Base-by-base conservation (phyloP, 2,797 vertebrate species). In the Siniperca scherzeri region DNA sequence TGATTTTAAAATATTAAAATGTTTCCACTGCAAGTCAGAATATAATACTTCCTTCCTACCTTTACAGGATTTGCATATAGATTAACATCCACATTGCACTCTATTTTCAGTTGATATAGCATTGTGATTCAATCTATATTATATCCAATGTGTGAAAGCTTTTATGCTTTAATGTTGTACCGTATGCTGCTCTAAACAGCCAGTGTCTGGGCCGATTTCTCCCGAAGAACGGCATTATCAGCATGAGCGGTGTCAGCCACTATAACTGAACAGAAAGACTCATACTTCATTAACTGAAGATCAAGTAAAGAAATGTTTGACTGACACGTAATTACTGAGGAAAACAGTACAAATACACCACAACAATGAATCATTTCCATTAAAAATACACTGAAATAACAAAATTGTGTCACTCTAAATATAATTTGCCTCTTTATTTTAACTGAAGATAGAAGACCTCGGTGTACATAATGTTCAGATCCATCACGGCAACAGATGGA, bases 401-500 rank as follows among this genome's bases (percentile, higher is more conserved):
- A 56, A 3, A 12, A 7, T 42, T 11, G 33, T 52, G 9, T n/a
- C 42, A 6, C 10, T 30, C 16, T 59, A 14, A 69, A n/a, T 17
- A 9, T 44, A 61, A 75, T 33, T 1, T 38, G 1, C 25, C 22
- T 22, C 14, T 56, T 40, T 46, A 16, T 70, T 76, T 48, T 13
- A 48, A 59, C 12, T 70, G 25, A 8, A 60, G 7, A 70, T 30
- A 10, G 44, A 40, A 27, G 36, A 4, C 53, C 40, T 61, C 1
- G 8, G 36, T 55, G 57, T 42, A 52, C 27, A 44, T 42, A 7
- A 64, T 68, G 57, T 74, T 56, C 53, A 19, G n/a, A 48, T 52
- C 4, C 61, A 66, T 64, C 44, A n/a, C 25, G 21, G 65, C 53
- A 65, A 71, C 87, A 90, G 88, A 90, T 81, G 77, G 80, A 71